Evolutionary conservation across 2,888 invertebrate species (phyloP).

Genomic region (Phaonia tiefii): DNA sequence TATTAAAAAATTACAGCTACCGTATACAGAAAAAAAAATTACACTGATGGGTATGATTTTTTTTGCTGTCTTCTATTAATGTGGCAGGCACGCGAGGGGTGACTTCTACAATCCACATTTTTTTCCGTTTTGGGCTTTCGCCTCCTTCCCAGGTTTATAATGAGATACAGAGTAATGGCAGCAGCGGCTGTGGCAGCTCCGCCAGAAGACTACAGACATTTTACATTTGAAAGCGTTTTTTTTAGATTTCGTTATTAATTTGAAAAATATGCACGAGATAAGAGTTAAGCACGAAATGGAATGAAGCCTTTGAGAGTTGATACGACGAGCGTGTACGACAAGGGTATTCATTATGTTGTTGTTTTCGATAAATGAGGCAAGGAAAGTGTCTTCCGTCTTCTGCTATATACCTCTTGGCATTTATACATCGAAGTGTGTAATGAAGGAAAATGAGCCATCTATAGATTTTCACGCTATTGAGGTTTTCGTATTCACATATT

Average conservation of each 20-base stretch:
- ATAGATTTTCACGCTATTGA: constrained; percentile 10
- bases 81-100: constrained; percentile 60
- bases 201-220: constrained; percentile 25
- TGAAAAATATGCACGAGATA: constrained; percentile 77
- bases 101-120: constrained; percentile 44
- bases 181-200: not conserved
- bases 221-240: constrained; percentile 64
- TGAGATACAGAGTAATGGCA: constrained; percentile 45
- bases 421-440: not conserved
- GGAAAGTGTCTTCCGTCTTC: not conserved
- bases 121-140: constrained; percentile 21
- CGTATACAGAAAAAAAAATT: constrained; percentile 43
- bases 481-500: not conserved
- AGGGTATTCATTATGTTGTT: constrained; percentile 1
- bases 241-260: constrained; percentile 74
- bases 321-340: not conserved
- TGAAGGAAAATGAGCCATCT: constrained; percentile 24
- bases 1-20: constrained; percentile 57
- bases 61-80: constrained; percentile 50
- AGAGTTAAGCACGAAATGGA: constrained; percentile 54
- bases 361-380: not conserved
- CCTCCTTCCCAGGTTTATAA: constrained; percentile 34
- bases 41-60: constrained; percentile 50
- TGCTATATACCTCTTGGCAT: not conserved
- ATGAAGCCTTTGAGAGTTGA: constrained; percentile 58